A percentile compares a stretch with the other conserved stretches of the same genome.
phyloP scores from a whole-genome alignment of 1,140 invertebrate genomes.

The Nebria ingens region DNA sequence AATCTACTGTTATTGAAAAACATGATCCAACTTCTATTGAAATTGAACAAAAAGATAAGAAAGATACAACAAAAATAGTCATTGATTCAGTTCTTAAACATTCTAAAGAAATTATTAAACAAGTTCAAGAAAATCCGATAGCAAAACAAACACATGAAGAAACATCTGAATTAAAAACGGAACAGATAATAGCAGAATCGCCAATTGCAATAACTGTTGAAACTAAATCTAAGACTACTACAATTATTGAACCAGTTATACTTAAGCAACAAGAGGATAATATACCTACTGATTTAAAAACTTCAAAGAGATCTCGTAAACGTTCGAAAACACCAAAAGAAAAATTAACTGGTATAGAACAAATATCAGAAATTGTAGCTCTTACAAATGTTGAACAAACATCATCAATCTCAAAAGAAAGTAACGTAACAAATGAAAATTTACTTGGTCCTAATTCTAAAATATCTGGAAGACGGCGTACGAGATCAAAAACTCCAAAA shows the following conservation, averaged over 20 bases:
- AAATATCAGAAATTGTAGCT: not conserved
- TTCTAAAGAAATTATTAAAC: too few species aligned
- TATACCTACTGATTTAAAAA: too few species aligned
- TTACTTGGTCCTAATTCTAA: not conserved
- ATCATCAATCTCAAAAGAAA: not conserved
- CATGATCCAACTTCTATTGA: not conserved
- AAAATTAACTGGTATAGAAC: conserved; percentile 4
- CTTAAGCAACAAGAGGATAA: too few species aligned
- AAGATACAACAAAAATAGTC: too few species aligned
- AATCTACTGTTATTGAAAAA: not conserved
- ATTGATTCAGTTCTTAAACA: too few species aligned
- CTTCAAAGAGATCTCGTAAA: not conserved
- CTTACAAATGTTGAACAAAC: not conserved
- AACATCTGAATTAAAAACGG: too few species aligned
- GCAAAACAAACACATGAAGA: too few species aligned
- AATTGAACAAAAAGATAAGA: not conserved
- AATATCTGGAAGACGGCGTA: not conserved
- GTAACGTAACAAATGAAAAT: not conserved
- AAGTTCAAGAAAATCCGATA: not conserved
- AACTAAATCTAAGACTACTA: too few species aligned
- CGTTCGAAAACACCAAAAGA: not conserved
- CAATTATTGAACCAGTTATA: too few species aligned
- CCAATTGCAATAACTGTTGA: too few species aligned
- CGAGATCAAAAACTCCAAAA: not conserved
- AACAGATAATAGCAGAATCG: too few species aligned